Evolutionary conservation across 2,888 invertebrate species (phyloP).

Genomic region (Ellobium chinense): DNA sequence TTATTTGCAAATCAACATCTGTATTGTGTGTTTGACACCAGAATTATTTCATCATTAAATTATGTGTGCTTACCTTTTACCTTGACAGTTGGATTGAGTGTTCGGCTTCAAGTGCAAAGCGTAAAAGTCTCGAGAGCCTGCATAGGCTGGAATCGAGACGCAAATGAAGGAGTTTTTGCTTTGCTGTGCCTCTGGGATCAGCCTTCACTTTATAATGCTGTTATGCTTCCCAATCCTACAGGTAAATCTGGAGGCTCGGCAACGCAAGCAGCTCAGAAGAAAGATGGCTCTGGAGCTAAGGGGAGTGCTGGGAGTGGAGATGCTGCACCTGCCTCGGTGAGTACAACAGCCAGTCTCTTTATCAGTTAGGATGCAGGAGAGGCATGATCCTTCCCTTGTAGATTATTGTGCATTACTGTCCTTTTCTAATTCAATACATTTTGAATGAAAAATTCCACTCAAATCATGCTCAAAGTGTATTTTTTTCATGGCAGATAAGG

Average conservation of each 20-base stretch:
- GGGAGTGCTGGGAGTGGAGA: conserved; percentile 6
- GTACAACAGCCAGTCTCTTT: no score
- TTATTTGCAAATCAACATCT: no score
- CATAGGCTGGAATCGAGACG: not conserved
- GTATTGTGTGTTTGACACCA: no score
- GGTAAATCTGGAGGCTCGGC: conserved; percentile 16
- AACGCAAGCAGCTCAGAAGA: conserved; percentile 16
- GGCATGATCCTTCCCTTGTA: no score
- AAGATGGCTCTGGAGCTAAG: not conserved
- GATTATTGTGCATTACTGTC: no score
- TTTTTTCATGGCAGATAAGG: no score
- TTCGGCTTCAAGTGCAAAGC: not conserved
- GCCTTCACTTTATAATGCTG: not conserved
- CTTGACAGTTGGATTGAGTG: not conserved
- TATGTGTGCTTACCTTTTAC: not conserved
- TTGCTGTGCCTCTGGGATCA: not conserved
- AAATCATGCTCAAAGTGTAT: no score
- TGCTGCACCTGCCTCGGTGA: conserved; percentile 8
- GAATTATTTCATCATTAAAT: no score
- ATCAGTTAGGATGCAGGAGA: no score
- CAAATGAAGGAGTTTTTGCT: not conserved
- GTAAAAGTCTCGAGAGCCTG: not conserved
- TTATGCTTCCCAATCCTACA: conserved; percentile 19
- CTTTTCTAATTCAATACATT: no score
- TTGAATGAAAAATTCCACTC: no score